Base-by-base conservation (phyloP, 2,797 vertebrate species). In the Lemur catta region DNA sequence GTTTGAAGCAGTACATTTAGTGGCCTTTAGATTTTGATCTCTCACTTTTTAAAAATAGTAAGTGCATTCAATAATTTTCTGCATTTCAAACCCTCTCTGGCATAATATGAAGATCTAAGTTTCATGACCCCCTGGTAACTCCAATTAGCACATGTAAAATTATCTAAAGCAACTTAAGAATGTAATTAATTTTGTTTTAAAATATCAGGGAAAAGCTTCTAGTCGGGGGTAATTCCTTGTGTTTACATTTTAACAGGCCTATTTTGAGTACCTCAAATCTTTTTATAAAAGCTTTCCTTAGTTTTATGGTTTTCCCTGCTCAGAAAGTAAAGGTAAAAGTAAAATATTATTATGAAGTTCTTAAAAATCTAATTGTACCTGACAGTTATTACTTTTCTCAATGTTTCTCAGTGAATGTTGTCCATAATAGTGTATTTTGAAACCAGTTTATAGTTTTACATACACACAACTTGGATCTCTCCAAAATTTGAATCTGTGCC, bases 131-230 rank as follows among this genome's bases (percentile, higher is more conserved):
- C 43, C 71, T 92, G 43, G 26, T 48, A 67, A 84, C 74, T 38
- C 48, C 75, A 69, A 79, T 84, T 81, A 96, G 72, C 79, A 95
- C 82, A 65, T 28, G 50, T 43, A 82, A 87, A 82, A n/a, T 69
- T 72, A 30, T 65, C 57, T 82, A 86, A 81, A 33, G 75, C 48
- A 91, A 91, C 18, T 72, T 81, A 82, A 74, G 50, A 72, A 67
- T 78, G 14, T 94, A 80, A 90, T 65, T 95, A 55, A 90, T 76
- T 95, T 88, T 88, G 33, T 65, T 59, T 96, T 82, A 88, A 89
- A 96, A 48, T 89, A 80, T 84, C 67, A 89, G n/a, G 57, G 26
- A 72, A 88, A 97, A 90, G 17, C 43, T 93, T 95, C 82, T 48
- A 75, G 52, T 91, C 26, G 43, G 5, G 38, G 38, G 2, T 59